Evolutionary conservation across 2,113 vertebrate species (phyloP).

Genomic region (Emydocephalus ijimae): DNA sequence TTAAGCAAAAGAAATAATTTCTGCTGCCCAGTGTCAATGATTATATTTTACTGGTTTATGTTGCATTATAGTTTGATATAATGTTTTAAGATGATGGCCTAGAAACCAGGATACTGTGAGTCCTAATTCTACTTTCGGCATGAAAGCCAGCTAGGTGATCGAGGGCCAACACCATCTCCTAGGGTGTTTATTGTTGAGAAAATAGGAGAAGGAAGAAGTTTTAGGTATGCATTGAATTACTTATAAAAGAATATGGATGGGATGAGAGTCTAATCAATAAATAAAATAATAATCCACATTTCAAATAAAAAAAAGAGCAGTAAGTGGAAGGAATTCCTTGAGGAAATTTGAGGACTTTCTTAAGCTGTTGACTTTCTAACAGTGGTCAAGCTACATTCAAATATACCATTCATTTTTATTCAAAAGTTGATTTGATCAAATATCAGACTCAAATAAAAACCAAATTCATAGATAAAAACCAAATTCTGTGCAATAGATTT

Average conservation of each 20-base stretch:
- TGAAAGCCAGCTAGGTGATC: too few species aligned
- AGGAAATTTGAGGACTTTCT: background rate
- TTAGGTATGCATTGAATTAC: too few species aligned
- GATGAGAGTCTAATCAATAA: too few species aligned
- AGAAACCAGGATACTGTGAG: too few species aligned
- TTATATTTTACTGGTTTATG: background rate
- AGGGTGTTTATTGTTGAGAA: too few species aligned
- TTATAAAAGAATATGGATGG: too few species aligned
- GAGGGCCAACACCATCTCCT: too few species aligned
- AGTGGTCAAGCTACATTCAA: too few species aligned
- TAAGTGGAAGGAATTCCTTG: background rate
- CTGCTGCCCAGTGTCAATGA: background rate
- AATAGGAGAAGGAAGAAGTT: too few species aligned
- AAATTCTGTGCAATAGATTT: background rate
- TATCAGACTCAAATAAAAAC: background rate
- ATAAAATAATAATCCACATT: background rate
- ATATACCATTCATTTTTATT: too few species aligned
- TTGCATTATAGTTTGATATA: background rate
- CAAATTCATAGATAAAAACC: background rate
- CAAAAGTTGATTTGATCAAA: background rate
- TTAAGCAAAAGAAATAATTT: background rate
- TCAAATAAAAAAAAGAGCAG: background rate
- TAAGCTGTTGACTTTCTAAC: background rate
- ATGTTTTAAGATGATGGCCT: too few species aligned
- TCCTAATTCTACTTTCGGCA: too few species aligned